A percentile compares a stretch with the other conserved stretches of the same genome.
phyloP scores from a whole-genome alignment of 2,113 vertebrate species.

The Lagenorhynchus albirostris region DNA sequence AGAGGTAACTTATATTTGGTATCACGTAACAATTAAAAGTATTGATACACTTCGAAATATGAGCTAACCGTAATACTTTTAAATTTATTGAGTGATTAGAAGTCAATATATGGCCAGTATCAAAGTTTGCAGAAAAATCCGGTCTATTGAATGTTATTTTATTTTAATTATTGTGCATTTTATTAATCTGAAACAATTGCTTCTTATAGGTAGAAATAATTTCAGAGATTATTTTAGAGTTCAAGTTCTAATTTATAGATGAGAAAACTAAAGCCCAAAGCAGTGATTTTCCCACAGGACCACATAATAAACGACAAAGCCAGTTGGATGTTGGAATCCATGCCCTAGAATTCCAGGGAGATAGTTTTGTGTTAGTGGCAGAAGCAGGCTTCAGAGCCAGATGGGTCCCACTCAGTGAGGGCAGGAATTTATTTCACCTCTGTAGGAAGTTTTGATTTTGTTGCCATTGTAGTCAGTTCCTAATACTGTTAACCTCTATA shows the following conservation, averaged over 20 bases:
- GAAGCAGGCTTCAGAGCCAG: neutral
- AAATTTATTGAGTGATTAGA: neutral
- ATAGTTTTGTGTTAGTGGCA: neutral
- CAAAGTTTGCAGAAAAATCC: neutral
- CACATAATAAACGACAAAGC: neutral
- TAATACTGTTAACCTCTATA: neutral
- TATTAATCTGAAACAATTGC: slow-evolving; percentile 12
- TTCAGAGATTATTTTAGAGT: neutral
- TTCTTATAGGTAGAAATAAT: slow-evolving; percentile 14
- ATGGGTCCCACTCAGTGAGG: neutral
- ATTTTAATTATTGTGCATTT: neutral
- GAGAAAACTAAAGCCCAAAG: slow-evolving; percentile 9
- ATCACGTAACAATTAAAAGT: neutral
- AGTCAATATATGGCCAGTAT: neutral
- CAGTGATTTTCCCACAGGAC: slow-evolving; percentile 7
- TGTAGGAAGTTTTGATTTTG: neutral
- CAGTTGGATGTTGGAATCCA: neutral
- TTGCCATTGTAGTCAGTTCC: neutral
- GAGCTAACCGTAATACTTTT: neutral
- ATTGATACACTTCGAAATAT: slow-evolving; percentile 8
- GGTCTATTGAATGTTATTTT: neutral
- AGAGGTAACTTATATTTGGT: neutral
- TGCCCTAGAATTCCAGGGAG: neutral
- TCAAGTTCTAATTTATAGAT: slow-evolving; percentile 16
- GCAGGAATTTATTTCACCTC: neutral